A percentile compares a stretch with the other conserved stretches of the same genome.
Conservation (phyloP, 2,888 invertebrate genomes). For the Apodemia zela region DNA sequence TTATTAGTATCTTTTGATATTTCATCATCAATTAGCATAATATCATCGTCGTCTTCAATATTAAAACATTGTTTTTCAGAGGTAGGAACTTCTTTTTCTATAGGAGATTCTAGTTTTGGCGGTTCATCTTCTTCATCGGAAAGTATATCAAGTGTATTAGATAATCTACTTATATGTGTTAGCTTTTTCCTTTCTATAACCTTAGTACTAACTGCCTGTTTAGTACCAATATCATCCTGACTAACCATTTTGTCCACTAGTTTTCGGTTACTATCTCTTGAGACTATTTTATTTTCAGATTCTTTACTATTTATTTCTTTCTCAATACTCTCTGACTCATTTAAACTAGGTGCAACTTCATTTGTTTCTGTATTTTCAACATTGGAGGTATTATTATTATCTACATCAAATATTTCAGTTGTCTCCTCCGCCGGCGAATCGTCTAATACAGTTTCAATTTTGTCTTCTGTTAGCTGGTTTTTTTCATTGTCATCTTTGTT, state of each 20-base stretch:
- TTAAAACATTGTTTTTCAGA: constrained; percentile 52
- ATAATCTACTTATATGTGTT: constrained; percentile 48
- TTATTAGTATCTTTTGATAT: constrained; percentile 33
- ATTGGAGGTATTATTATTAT: background rate
- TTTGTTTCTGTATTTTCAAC: background rate
- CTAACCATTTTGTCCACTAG: background rate
- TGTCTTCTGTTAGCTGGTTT: background rate
- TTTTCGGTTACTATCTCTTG: background rate
- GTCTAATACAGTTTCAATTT: background rate
- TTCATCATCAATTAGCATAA: constrained; percentile 68
- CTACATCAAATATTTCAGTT: background rate
- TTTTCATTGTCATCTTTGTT: background rate
- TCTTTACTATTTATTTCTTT: constrained; percentile 17
- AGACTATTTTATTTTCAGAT: constrained; percentile 20
- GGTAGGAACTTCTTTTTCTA: constrained; percentile 18
- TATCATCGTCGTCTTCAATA: constrained; percentile 61
- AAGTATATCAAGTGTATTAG: constrained; percentile 62
- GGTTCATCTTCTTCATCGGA: constrained; percentile 65
- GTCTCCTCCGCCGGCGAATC: background rate
- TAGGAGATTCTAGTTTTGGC: constrained; percentile 28
- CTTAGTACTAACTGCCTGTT: background rate
- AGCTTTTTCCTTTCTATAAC: constrained; percentile 31
- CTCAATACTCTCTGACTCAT: background rate
- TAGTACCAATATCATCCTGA: background rate
- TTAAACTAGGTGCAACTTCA: background rate